Percentiles rank a stretch among this genome's conserved stretches.
Conservation (phyloP, 2,113 vertebrate species). For the Ovis canadensis region DNA sequence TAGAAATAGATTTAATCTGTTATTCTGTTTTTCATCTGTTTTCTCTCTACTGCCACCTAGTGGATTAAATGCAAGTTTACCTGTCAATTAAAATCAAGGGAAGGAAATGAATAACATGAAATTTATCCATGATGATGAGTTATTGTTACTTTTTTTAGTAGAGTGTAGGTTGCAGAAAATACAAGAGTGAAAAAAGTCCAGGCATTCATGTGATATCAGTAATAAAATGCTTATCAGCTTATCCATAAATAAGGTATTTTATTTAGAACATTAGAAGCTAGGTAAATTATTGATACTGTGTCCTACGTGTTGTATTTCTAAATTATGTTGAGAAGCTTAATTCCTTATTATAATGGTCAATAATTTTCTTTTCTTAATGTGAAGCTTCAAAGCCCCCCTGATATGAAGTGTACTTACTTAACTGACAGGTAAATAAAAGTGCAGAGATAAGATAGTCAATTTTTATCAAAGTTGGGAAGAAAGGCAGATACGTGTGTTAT, state of each 20-base stretch:
- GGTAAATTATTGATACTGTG: background rate
- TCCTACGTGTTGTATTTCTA: background rate
- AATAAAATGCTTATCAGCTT: background rate
- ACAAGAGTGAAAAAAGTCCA: background rate
- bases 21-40: background rate
- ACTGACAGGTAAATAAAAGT: background rate
- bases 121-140: background rate
- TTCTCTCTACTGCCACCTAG: conserved; percentile 49
- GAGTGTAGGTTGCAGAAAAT: background rate
- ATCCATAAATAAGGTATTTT: background rate
- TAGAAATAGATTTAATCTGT: background rate
- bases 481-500: background rate
- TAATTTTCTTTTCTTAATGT: background rate
- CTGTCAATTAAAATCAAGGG: background rate
- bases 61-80: conserved; percentile 17
- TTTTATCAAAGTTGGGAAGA: background rate
- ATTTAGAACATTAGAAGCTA: background rate
- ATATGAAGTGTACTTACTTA: background rate
- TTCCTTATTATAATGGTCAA: background rate
- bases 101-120: background rate
- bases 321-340: background rate
- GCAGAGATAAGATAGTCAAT: background rate
- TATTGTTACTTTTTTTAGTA: background rate
- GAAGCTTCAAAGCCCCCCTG: background rate
- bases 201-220: background rate